Conservation (phyloP, 2,888 invertebrate genomes). For the Agrotis clavis region DNA sequence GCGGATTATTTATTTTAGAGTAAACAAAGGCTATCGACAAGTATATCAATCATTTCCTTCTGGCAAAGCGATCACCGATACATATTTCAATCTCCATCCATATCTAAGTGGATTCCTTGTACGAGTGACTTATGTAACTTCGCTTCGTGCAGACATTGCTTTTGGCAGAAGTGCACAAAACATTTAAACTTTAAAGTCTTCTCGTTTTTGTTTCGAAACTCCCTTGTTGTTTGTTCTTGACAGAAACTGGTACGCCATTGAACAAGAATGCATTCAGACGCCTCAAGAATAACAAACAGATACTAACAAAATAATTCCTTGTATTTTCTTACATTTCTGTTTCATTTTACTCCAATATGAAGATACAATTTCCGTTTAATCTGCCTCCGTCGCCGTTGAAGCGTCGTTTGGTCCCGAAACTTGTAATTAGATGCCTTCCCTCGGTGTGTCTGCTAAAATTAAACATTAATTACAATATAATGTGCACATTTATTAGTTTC, state of each 20-base stretch:
- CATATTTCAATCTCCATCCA: too few relatives aligned
- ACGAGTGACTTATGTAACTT: neutral
- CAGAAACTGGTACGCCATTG: constrained; percentile 46
- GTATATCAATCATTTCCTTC: too few relatives aligned
- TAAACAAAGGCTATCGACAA: too few relatives aligned
- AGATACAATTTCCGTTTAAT: constrained; percentile 52
- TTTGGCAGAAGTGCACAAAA: constrained; percentile 19
- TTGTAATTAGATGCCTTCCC: constrained; percentile 57
- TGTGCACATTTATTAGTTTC: constrained; percentile 61
- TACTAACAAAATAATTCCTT: constrained; percentile 17
- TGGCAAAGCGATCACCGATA: too few relatives aligned
- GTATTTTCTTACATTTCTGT: constrained; percentile 33
- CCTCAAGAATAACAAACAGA: constrained; percentile 42
- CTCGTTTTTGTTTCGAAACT: constrained; percentile 39
- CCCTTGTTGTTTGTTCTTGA: constrained; percentile 41
- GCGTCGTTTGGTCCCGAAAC: constrained; percentile 37
- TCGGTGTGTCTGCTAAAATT: constrained; percentile 62
- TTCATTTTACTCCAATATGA: constrained; percentile 29
- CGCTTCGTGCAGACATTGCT: constrained; percentile 16
- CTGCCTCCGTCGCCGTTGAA: constrained; percentile 23
- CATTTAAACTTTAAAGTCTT: constrained; percentile 23
- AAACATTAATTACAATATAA: constrained; percentile 66
- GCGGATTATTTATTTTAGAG: too few relatives aligned
- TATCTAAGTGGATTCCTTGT: too few relatives aligned
- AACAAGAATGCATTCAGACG: constrained; percentile 40